These are phyloP conservation scores for Rhineura floridana DNA, from an alignment of 2,113 vertebrate species.

Conservation along the genomic window DNA sequence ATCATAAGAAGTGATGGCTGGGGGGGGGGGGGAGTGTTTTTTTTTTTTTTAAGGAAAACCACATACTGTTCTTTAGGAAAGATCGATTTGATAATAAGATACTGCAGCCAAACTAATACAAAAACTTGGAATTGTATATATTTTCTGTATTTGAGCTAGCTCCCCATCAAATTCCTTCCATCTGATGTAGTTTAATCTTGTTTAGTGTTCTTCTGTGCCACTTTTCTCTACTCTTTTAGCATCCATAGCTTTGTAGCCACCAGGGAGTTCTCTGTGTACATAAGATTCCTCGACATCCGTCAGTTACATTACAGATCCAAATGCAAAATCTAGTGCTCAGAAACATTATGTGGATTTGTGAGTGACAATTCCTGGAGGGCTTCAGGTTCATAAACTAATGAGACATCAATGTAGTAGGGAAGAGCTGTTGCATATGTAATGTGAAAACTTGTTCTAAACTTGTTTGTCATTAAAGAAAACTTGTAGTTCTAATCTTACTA, in stretches of 20 bases:
- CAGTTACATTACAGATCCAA: conserved; percentile 69
- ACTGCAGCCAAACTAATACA: conserved; percentile 16
- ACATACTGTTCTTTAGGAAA: conserved; percentile 13
- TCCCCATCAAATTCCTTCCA: background rate
- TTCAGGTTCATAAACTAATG: conserved; percentile 70
- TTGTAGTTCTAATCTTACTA: conserved; percentile 35
- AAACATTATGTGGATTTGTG: conserved; percentile 70
- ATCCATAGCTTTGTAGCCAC: conserved; percentile 65
- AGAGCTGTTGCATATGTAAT: conserved; percentile 68
- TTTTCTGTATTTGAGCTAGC: conserved; percentile 40
- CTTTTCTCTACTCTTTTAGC: conserved; percentile 66
- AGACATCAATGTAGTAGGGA: conserved; percentile 69
- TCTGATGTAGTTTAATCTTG: conserved; percentile 22
- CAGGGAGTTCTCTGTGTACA: conserved; percentile 62
- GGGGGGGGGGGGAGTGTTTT: too few species aligned
- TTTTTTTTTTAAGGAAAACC: too few species aligned
- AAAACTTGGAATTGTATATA: background rate
- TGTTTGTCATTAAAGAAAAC: conserved; percentile 61
- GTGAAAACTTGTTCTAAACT: conserved; percentile 58
- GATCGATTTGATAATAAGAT: conserved; percentile 18
- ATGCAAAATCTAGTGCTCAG: conserved; percentile 68
- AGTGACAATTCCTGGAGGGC: conserved; percentile 74
- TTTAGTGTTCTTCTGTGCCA: conserved; percentile 56
- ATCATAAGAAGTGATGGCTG: background rate
- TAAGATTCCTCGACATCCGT: conserved; percentile 59